phyloP scores from a whole-genome alignment of 2,113 vertebrate species.

The Ceuthmochares aereus region DNA sequence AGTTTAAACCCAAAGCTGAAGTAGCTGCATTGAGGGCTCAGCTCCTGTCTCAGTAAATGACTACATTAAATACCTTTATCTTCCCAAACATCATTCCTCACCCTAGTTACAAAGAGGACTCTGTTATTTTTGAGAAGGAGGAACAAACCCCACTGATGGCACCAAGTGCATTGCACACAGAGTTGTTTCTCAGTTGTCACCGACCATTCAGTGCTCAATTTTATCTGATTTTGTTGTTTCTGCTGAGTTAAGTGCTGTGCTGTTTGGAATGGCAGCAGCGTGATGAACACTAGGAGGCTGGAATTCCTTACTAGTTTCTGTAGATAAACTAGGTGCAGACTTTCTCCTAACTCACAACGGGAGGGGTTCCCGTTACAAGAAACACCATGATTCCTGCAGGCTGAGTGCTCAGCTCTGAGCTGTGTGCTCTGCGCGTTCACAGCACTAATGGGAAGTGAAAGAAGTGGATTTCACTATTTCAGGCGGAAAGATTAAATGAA shows the following conservation, averaged over 20 bases:
- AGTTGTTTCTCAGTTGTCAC: neutral
- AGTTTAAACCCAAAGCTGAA: neutral
- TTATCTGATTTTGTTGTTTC: neutral
- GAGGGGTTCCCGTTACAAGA: neutral
- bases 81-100: neutral
- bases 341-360: neutral
- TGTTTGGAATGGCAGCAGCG: neutral
- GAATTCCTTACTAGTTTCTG: neutral
- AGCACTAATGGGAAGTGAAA: neutral
- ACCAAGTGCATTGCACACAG: neutral
- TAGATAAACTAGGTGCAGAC: neutral
- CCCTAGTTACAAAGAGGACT: neutral
- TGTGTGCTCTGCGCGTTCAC: neutral
- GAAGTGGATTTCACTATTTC: neutral
- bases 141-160: neutral
- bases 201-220: neutral
- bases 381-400: neutral
- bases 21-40: neutral
- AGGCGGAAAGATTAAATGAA: neutral
- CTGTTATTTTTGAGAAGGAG: neutral
- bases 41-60: neutral
- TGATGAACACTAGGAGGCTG: neutral
- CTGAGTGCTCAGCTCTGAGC: neutral
- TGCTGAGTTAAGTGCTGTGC: neutral
- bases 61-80: neutral